These are phyloP conservation scores for Leptopilina drosophilae DNA, from an alignment of 2,888 invertebrate species.

Conservation along the genomic window DNA sequence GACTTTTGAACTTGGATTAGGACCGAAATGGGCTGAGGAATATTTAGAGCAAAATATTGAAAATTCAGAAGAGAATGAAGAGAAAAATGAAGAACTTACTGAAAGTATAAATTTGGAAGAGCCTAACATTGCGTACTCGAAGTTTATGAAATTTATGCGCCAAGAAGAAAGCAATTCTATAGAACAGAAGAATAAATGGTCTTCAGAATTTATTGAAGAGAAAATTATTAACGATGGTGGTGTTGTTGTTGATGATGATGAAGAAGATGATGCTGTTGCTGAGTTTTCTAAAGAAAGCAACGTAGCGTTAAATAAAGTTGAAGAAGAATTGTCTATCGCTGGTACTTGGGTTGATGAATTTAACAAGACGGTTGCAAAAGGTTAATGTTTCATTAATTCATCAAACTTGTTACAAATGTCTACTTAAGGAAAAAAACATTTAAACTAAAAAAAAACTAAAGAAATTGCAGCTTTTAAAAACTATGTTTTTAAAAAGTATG, in stretches of 20 bases:
- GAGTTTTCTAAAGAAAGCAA: conserved; percentile 70
- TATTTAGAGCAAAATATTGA: conserved; percentile 77
- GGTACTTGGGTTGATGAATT: conserved; percentile 74
- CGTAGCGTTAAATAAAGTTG: conserved; percentile 57
- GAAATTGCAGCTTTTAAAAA: too few species aligned
- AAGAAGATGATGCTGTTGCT: conserved; percentile 56
- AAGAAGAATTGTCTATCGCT: conserved; percentile 66
- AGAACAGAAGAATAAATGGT: conserved; percentile 71
- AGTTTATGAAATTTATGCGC: conserved; percentile 92
- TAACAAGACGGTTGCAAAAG: conserved; percentile 61
- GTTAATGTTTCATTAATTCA: conserved; percentile 51
- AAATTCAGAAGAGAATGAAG: conserved; percentile 56
- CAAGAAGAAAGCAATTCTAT: conserved; percentile 83
- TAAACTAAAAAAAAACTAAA: too few species aligned
- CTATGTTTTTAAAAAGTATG: not conserved
- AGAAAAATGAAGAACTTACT: conserved; percentile 71
- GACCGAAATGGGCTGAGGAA: conserved; percentile 83
- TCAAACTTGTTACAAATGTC: too few species aligned
- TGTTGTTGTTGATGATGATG: too few species aligned
- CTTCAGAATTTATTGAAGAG: conserved; percentile 47
- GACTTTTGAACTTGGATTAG: conserved; percentile 76
- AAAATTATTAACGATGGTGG: conserved; percentile 56
- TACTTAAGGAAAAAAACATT: too few species aligned
- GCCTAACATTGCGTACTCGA: conserved; percentile 85
- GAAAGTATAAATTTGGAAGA: conserved; percentile 82